These are phyloP conservation scores for Telmatherina bonti DNA, from an alignment of 2,797 vertebrate genomes.

Conservation along the genomic window DNA sequence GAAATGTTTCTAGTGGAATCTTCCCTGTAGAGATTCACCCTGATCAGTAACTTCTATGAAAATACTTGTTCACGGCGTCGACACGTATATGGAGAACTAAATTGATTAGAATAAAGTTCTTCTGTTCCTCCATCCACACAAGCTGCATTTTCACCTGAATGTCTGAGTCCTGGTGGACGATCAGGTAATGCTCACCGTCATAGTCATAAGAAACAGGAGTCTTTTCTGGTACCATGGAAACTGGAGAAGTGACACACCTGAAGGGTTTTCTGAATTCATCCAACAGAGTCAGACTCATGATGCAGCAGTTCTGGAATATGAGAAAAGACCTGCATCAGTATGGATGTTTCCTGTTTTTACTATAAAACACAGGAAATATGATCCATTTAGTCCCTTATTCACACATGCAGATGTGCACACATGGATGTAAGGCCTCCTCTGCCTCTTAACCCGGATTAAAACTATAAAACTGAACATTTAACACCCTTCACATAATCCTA, in stretches of 20 bases:
- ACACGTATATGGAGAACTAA: constrained; percentile 84
- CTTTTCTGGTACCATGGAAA: constrained; percentile 65
- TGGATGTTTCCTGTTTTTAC: neutral
- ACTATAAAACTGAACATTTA: no score
- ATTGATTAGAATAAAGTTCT: constrained; percentile 82
- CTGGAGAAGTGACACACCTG: constrained; percentile 88
- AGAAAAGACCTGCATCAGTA: constrained; percentile 16
- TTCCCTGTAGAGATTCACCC: neutral
- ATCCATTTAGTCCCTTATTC: neutral
- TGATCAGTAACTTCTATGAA: constrained; percentile 85
- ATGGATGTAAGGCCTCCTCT: no score
- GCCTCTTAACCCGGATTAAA: no score
- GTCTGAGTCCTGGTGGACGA: constrained; percentile 80
- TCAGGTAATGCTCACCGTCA: constrained; percentile 74
- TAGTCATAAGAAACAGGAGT: constrained; percentile 69
- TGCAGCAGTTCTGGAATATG: constrained; percentile 85
- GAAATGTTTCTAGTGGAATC: neutral
- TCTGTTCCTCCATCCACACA: constrained; percentile 77
- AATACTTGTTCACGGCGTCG: constrained; percentile 86
- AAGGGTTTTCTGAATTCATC: constrained; percentile 87
- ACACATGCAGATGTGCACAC: no score
- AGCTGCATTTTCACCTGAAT: constrained; percentile 83
- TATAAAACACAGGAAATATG: no score
- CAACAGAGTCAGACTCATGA: constrained; percentile 89
- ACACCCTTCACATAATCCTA: no score